Evolutionary conservation across 2,113 vertebrate genomes (phyloP).

Genomic region (Suncus etruscus): DNA sequence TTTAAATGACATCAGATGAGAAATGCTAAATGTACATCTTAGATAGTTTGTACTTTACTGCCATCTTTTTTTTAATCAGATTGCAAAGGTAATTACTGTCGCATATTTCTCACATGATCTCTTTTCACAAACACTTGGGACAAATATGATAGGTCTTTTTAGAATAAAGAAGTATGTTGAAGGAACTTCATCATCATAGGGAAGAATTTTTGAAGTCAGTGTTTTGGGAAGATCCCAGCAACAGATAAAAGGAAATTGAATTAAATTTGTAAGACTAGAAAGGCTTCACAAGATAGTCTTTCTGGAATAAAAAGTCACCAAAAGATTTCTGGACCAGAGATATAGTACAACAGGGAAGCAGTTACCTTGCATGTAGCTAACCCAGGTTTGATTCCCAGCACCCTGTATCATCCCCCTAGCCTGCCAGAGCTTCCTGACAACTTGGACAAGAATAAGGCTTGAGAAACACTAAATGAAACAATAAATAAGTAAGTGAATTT

Average conservation of each 20-base stretch:
- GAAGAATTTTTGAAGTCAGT: background rate
- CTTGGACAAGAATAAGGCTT: too few species aligned
- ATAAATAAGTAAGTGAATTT: background rate
- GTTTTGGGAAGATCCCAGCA: background rate
- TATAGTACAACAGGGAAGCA: too few species aligned
- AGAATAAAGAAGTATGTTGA: conserved; percentile 47
- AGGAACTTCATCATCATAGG: background rate
- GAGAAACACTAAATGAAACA: too few species aligned
- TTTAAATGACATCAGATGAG: background rate
- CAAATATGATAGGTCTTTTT: background rate
- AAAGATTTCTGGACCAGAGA: background rate
- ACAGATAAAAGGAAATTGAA: background rate
- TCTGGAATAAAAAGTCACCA: background rate
- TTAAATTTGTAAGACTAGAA: background rate
- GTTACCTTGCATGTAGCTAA: too few species aligned
- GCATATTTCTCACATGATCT: background rate
- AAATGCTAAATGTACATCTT: background rate
- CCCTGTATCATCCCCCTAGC: too few species aligned
- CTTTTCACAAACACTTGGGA: background rate
- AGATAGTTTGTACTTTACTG: background rate
- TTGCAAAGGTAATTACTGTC: background rate
- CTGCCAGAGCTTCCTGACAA: too few species aligned
- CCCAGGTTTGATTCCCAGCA: too few species aligned
- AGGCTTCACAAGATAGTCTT: background rate
- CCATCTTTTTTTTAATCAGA: background rate